Percentiles rank a stretch among this genome's conserved stretches.
These are phyloP conservation scores for Pollenia amentaria DNA, from an alignment of 2,888 invertebrate species.

Conservation along the genomic window DNA sequence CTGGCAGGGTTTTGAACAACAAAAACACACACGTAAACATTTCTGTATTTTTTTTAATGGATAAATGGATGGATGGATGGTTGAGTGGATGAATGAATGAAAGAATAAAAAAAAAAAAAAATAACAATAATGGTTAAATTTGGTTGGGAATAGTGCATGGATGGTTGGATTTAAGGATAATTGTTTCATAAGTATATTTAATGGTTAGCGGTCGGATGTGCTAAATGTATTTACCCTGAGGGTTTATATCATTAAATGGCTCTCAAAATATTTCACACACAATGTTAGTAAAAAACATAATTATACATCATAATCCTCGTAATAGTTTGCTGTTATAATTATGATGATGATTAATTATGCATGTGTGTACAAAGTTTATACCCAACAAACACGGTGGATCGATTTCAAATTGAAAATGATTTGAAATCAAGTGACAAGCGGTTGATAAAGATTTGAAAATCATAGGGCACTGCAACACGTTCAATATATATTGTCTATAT, in stretches of 20 bases:
- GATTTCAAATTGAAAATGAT: too few species aligned
- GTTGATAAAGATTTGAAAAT: too few species aligned
- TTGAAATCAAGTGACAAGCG: too few species aligned
- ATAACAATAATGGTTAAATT: conserved; percentile 57
- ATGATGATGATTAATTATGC: conserved; percentile 9
- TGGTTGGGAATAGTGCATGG: conserved; percentile 57
- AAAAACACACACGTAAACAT: conserved; percentile 4
- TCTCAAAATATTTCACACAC: conserved; percentile 63
- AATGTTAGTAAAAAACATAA: conserved; percentile 52
- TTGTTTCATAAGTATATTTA: conserved; percentile 67
- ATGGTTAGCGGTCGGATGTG: conserved; percentile 65
- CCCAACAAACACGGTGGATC: too few species aligned
- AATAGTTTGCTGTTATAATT: neutral
- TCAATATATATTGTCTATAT: too few species aligned
- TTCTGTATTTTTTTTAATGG: neutral
- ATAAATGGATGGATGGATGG: neutral
- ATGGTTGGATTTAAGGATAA: conserved; percentile 68
- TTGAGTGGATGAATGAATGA: conserved; percentile 22
- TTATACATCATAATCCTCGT: conserved; percentile 31
- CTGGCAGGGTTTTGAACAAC: too few species aligned
- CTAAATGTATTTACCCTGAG: conserved; percentile 63
- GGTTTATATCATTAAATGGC: conserved; percentile 66
- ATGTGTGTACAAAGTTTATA: neutral
- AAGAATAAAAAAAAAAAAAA: conserved; percentile 26
- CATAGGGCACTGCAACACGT: too few species aligned